phyloP scores from a whole-genome alignment of 2,113 vertebrate species.

The Columbina picui region DNA sequence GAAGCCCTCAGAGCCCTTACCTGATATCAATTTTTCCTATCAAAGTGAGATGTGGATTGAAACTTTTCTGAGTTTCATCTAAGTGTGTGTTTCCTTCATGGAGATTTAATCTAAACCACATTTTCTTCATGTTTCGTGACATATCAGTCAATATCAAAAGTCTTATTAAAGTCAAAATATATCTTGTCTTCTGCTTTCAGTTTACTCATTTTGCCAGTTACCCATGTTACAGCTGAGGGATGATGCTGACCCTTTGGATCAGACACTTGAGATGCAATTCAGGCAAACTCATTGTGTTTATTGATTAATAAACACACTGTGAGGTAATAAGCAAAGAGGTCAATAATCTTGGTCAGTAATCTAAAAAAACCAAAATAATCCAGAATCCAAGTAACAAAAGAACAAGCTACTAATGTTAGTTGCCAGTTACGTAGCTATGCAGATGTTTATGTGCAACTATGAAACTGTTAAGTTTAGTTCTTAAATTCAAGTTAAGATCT shows the following conservation, averaged over 20 bases:
- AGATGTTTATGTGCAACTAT: background rate
- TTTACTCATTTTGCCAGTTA: background rate
- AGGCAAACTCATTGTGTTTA: background rate
- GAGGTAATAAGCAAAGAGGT: background rate
- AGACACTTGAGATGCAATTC: background rate
- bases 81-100: background rate
- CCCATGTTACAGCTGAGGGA: background rate
- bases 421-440: background rate
- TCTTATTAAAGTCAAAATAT: background rate
- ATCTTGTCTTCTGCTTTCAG: background rate
- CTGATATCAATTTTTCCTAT: background rate
- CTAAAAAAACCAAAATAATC: background rate
- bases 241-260: background rate
- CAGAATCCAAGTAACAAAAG: background rate
- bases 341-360: background rate
- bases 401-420: background rate
- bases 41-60: background rate
- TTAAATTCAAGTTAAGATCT: background rate
- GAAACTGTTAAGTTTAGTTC: background rate
- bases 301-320: background rate
- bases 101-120: background rate
- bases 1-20: background rate
- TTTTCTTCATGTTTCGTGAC: background rate
- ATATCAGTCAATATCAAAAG: background rate
- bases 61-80: background rate